Evolutionary conservation across 2,797 vertebrate genomes (phyloP).

Genomic region (Diglossa cyanea): DNA sequence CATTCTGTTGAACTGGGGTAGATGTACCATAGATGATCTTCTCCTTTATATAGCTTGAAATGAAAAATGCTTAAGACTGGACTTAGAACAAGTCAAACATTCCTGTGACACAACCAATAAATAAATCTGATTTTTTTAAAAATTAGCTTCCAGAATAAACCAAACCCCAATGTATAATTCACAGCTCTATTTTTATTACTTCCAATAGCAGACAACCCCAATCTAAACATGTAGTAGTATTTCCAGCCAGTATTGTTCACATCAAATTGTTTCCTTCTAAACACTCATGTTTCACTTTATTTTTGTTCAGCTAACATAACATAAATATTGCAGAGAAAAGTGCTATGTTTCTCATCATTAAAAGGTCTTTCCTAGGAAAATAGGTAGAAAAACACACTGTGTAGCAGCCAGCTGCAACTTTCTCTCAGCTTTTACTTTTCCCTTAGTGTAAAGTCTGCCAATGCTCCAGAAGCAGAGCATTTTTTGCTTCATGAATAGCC

Average conservation of each 20-base stretch:
- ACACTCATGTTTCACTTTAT: background rate
- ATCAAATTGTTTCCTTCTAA: background rate
- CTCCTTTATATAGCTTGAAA: background rate
- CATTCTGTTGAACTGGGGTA: background rate
- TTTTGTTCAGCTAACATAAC: background rate
- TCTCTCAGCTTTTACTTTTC: background rate
- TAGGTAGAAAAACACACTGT: background rate
- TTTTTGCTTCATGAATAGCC: background rate
- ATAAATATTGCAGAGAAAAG: background rate
- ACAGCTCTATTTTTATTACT: background rate
- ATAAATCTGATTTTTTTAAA: background rate
- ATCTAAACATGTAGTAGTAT: background rate
- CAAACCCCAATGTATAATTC: background rate
- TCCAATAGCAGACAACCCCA: background rate
- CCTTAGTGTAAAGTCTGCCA: background rate
- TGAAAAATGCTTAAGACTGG: background rate
- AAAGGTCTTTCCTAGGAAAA: background rate
- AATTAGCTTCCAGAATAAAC: conserved; percentile 9
- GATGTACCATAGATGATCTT: background rate
- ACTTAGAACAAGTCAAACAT: background rate
- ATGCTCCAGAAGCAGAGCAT: background rate
- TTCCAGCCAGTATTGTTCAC: background rate
- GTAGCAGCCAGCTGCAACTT: background rate
- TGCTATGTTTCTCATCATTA: background rate
- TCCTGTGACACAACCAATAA: background rate